Base-by-base conservation (phyloP, 2,113 vertebrate genomes). In the Corydoras maculifer region DNA sequence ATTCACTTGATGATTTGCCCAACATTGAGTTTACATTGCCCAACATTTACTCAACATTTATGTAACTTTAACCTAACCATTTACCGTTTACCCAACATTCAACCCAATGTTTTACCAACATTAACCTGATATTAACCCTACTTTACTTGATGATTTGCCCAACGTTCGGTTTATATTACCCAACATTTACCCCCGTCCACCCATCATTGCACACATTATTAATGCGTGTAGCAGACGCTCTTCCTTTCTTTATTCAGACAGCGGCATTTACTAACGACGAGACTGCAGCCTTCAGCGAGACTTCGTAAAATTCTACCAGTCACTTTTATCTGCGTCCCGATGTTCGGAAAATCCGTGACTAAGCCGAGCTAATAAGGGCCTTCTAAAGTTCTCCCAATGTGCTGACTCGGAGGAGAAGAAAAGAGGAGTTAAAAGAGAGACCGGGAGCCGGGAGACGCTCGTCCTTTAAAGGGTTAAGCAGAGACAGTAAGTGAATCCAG, bases 401-500 rank as follows among this genome's bases (percentile, higher is more conserved):
- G 35, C 35, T 43, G 35, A 43, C 35, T 43, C 7, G 35, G 35
- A 43, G 35, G 78, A 81, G 77, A 31, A 62, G 48, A 54, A 51
- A 57, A 53, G 55, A 70, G 35, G 58, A 9, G 58, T n/a, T 50
- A 64, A 32, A 70, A 25, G 53, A 32, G 18, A 74, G 48, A 43
- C 35, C 35, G 35, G 7, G 35, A 43, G 35, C 4, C 4, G 7
- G 35, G 7, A 43, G 35, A 60, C 65, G 58, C 78, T 0, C 18
- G 30, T 61, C 1, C 58, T 67, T 66, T 77, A 78, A 90, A 90
- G 91, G 91, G 91, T 92, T 92, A 92, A 93, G 86, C 81, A 64
- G 76, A 92, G 93, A 95, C 93, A 94, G 92, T 86, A 93, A 97
- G 92, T 94, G 92, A 91, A 92, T 95, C 94, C 94, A 94, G 93